Conservation (phyloP, 2,113 vertebrate species). For the Bos javanicus region DNA sequence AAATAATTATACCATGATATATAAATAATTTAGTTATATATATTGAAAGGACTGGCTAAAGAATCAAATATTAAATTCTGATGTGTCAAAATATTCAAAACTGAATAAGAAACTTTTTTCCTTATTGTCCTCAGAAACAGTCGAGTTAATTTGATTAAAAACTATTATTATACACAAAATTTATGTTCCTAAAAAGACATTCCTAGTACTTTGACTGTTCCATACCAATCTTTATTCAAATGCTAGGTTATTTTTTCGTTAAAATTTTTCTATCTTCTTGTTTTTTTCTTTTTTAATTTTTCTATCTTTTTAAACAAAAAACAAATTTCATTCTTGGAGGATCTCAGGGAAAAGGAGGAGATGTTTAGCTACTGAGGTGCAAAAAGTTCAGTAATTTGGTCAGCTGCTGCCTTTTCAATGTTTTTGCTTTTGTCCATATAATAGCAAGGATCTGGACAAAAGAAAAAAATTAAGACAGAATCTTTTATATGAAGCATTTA, state of each 20-base stretch:
- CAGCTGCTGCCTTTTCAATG: not conserved
- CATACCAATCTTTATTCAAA: not conserved
- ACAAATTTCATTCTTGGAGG: not conserved
- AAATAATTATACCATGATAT: slow-evolving; percentile 64
- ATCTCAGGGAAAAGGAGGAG: not conserved
- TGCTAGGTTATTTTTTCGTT: not conserved
- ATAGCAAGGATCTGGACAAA: not conserved
- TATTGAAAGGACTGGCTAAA: slow-evolving; percentile 2
- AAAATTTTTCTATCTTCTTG: not conserved
- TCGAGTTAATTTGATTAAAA: slow-evolving; percentile 22
- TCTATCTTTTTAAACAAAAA: not conserved
- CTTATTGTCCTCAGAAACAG: not conserved
- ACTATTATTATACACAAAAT: not conserved
- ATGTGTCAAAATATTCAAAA: slow-evolving; percentile 24
- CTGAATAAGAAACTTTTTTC: not conserved
- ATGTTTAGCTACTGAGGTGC: not conserved
- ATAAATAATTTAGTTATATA: slow-evolving; percentile 51
- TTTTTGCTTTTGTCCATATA: not conserved
- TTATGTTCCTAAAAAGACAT: slow-evolving; percentile 3
- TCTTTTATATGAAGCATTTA: not conserved
- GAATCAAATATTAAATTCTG: slow-evolving; percentile 44
- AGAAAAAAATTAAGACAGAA: not conserved
- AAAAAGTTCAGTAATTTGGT: not conserved
- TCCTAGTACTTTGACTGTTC: not conserved
- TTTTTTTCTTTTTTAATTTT: not conserved